These are phyloP conservation scores for Nipponia nippon DNA, from an alignment of 2,113 vertebrate species.

Conservation along the genomic window DNA sequence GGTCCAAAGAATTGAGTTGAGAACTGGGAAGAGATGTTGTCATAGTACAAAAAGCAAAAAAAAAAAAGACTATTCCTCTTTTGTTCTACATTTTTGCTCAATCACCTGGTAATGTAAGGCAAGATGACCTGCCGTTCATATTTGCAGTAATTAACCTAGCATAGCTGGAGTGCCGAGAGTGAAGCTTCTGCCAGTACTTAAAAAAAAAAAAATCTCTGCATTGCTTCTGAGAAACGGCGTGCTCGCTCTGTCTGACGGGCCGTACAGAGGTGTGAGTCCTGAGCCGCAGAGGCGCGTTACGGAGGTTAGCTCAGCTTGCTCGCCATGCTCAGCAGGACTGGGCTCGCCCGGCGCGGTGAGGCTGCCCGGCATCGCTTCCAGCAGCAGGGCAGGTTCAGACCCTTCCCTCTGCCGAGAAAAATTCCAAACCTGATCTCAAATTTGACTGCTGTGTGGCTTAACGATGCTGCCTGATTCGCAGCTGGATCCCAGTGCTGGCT, in stretches of 20 bases:
- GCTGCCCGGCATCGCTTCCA: background rate
- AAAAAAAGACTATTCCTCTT: background rate
- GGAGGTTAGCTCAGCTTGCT: rapidly evolving
- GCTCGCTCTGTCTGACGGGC: rapidly evolving
- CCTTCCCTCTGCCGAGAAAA: background rate
- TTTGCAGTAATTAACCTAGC: background rate
- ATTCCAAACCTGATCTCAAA: rapidly evolving
- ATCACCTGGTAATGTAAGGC: rapidly evolving
- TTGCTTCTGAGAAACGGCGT: rapidly evolving
- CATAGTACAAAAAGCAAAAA: background rate
- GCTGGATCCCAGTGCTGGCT: background rate
- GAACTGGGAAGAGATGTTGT: background rate
- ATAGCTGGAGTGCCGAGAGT: rapidly evolving
- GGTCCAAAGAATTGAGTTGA: background rate
- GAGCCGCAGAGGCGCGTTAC: rapidly evolving
- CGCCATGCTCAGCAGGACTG: background rate
- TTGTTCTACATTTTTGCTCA: rapidly evolving
- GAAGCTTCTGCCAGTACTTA: background rate
- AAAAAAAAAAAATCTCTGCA: rapidly evolving
- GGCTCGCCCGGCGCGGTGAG: background rate
- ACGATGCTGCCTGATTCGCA: rapidly evolving
- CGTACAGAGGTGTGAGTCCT: rapidly evolving
- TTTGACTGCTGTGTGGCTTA: rapidly evolving
- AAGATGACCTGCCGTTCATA: rapidly evolving
- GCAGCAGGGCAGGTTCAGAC: background rate